Percentiles rank a stretch among this genome's conserved stretches.
Evolutionary conservation across 2,888 invertebrate genomes (phyloP).

Genomic region (Papilio demoleus): DNA sequence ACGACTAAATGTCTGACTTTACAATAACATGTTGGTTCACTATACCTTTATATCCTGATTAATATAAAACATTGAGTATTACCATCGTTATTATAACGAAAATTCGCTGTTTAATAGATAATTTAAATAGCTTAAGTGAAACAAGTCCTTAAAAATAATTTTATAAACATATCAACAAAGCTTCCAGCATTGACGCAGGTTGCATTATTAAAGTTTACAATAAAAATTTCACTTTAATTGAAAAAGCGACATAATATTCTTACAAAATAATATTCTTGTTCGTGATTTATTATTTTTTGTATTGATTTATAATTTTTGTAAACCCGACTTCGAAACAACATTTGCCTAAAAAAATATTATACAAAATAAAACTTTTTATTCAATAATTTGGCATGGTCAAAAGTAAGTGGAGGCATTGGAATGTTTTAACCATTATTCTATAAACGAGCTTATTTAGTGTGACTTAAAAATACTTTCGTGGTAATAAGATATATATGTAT

Average conservation of each 20-base stretch:
- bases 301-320: background rate
- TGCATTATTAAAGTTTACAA: constrained; percentile 2
- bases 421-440: constrained; percentile 21
- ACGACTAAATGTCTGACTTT: constrained; percentile 57
- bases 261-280: no score
- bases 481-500: constrained; percentile 17
- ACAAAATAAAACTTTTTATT: background rate
- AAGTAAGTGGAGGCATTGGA: constrained; percentile 24
- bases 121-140: constrained; percentile 40
- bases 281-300: no score
- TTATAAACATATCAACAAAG: constrained; percentile 28
- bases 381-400: background rate
- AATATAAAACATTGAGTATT: constrained; percentile 61
- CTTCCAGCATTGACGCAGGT: constrained; percentile 26
- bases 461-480: constrained; percentile 28
- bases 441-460: constrained; percentile 17
- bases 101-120: constrained; percentile 64
- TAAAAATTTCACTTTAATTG: background rate
- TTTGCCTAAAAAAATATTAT: background rate
- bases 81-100: constrained; percentile 46
- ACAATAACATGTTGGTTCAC: constrained; percentile 44
- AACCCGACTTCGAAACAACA: background rate
- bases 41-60: constrained; percentile 43
- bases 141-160: constrained; percentile 35
- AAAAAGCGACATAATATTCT: no score